Conservation (phyloP, 2,888 invertebrate species). For the Anarsia innoxiella region DNA sequence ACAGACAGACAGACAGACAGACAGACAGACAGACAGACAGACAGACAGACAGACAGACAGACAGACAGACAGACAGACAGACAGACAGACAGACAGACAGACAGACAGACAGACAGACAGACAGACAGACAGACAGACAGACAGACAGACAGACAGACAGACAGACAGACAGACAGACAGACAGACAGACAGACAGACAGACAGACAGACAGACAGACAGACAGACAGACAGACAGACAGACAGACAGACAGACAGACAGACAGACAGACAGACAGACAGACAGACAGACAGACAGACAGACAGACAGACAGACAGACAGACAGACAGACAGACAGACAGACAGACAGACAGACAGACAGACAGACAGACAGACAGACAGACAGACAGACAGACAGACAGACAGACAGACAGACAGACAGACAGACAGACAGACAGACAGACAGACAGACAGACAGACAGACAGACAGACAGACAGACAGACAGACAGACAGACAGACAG, state of each 20-base stretch:
- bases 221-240: slow-evolving; percentile 2
- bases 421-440: slow-evolving; percentile 2
- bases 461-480: slow-evolving; percentile 2
- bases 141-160: slow-evolving; percentile 3
- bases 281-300: slow-evolving; percentile 2
- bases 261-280: slow-evolving; percentile 2
- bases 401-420: slow-evolving; percentile 2
- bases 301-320: slow-evolving; percentile 2
- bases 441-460: slow-evolving; percentile 2
- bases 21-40: background rate
- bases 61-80: slow-evolving; percentile 4
- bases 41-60: slow-evolving; percentile 1
- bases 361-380: slow-evolving; percentile 2
- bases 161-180: slow-evolving; percentile 4
- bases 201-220: slow-evolving; percentile 2
- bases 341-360: slow-evolving; percentile 2
- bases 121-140: slow-evolving; percentile 5
- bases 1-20: background rate
- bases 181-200: slow-evolving; percentile 4
- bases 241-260: slow-evolving; percentile 2
- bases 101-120: slow-evolving; percentile 3
- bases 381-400: slow-evolving; percentile 2
- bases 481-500: slow-evolving; percentile 1
- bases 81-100: slow-evolving; percentile 4
- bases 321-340: slow-evolving; percentile 2